These are phyloP conservation scores for Ormia ochracea DNA, from an alignment of 2,888 invertebrate species.

Conservation along the genomic window DNA sequence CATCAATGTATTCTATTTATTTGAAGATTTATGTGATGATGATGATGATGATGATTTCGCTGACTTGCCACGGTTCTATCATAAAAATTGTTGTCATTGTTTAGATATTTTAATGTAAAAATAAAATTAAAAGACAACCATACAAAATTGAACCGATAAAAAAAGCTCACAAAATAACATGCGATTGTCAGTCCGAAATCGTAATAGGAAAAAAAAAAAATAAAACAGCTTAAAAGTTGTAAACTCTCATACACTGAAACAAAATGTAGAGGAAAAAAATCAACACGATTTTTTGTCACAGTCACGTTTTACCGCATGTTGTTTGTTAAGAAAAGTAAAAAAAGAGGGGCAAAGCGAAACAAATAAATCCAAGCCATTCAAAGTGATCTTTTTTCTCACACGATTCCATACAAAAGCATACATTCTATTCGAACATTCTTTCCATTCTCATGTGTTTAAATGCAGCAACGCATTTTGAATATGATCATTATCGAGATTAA, in stretches of 20 bases:
- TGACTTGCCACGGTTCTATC: conserved; percentile 55
- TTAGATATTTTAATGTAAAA: conserved; percentile 52
- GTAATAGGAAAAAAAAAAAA: conserved; percentile 7
- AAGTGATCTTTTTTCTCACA: conserved; percentile 28
- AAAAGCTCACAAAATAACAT: conserved; percentile 10
- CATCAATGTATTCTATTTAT: no score
- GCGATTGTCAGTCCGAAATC: conserved; percentile 39
- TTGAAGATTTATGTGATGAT: conserved; percentile 43
- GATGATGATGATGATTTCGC: conserved; percentile 50
- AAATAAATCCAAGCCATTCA: conserved; percentile 14
- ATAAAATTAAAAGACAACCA: conserved; percentile 26
- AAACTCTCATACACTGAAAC: conserved; percentile 21
- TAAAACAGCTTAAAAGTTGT: conserved; percentile 11
- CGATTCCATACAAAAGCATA: conserved; percentile 23
- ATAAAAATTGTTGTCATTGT: conserved; percentile 62
- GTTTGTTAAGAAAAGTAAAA: conserved; percentile 18
- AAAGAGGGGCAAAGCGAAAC: not conserved
- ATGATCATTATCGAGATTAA: conserved; percentile 28
- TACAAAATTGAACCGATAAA: not conserved
- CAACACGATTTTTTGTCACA: conserved; percentile 62
- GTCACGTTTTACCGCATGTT: conserved; percentile 62
- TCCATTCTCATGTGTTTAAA: conserved; percentile 33
- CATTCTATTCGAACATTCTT: conserved; percentile 27
- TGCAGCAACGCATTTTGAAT: conserved; percentile 40
- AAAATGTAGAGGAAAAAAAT: conserved; percentile 41